Base-by-base conservation (phyloP, 2,113 vertebrate genomes). In the Laterallus jamaicensis region DNA sequence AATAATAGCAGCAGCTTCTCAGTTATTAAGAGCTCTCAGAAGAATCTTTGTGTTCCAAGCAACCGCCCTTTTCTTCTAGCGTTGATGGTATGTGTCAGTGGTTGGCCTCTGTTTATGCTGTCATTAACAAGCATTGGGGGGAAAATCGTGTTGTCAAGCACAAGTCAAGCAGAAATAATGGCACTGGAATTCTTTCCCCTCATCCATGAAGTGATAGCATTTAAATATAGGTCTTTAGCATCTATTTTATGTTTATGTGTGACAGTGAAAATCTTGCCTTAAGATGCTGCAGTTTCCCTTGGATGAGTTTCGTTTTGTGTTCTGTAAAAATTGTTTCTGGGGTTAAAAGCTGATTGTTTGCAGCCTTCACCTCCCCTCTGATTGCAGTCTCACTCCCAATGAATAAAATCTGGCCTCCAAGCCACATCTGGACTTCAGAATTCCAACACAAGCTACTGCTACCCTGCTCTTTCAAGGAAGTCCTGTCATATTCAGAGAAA, bases 121-220 rank as follows among this genome's bases (percentile, higher is more conserved):
- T 39, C 83, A 60, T 93, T 94, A 93, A 88, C 74, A 73, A 93
- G 93, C 26, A 8, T 11, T 44, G 44, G 59, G 67, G 82, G 67
- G 87, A 77, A 94, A 95, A 90, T 25, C 58, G 66, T 37, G 42
- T 70, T 90, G 67, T 92, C 68, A 83, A 69, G n/a, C 0, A 0
- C 58, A 56, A 94, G 50, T 84, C 89, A 85, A 86, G 86, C 94
- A 82, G 81, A 88, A 90, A 87, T 74, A 79, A 90, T 56, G 64
- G 49, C 21, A 37, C n/a, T 80, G 21, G 40, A 58, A 17, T 88
- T 64, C 49, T 47, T 50, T 39, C 42, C 56, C 28, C 85, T 29
- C 24, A 47, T 40, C 42, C 44, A 68, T 17, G 6, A 69, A 87
- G 40, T 59, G 44, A 80, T 31, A 92, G 44, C 9, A 2, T 49